Percentiles rank a stretch among this genome's conserved stretches.
phyloP scores from a whole-genome alignment of 2,888 invertebrate species.

The Endotricha flammealis region DNA sequence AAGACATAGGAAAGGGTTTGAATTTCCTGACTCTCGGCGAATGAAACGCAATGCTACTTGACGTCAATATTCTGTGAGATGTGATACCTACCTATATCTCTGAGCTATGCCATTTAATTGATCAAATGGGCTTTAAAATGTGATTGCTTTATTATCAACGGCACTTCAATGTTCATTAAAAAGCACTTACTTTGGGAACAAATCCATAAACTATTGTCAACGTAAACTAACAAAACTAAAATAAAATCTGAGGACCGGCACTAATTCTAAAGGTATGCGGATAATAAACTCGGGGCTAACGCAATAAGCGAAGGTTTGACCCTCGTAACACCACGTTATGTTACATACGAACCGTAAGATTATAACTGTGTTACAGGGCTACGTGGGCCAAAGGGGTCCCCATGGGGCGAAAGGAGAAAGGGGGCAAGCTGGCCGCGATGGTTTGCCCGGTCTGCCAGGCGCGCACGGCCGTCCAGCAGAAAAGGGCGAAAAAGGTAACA shows the following conservation, averaged over 20 bases:
- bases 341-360: slow-evolving; percentile 55
- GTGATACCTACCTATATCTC: too few relatives aligned
- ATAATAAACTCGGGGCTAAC: slow-evolving; percentile 60
- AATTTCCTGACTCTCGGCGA: too few relatives aligned
- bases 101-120: too few relatives aligned
- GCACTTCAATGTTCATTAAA: too few relatives aligned
- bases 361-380: slow-evolving; percentile 69
- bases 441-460: slow-evolving; percentile 80
- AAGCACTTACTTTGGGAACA: not conserved
- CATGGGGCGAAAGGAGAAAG: slow-evolving; percentile 83
- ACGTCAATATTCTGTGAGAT: too few relatives aligned
- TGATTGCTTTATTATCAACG: too few relatives aligned
- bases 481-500: slow-evolving; percentile 85
- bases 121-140: too few relatives aligned
- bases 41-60: too few relatives aligned
- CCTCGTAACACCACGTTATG: slow-evolving; percentile 62
- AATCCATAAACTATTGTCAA: not conserved
- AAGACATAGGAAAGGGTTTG: too few relatives aligned
- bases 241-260: slow-evolving; percentile 41
- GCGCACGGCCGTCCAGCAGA: slow-evolving; percentile 80
- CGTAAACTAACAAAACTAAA: slow-evolving; percentile 21
- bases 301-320: slow-evolving; percentile 65
- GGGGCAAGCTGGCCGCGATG: slow-evolving; percentile 82
- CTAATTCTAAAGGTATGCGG: slow-evolving; percentile 50
- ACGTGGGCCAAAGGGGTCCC: slow-evolving; percentile 74